Evolutionary conservation across 2,888 invertebrate genomes (phyloP), one percentile per base, ranked within the genome.

Genomic region (Melinopterus prodromus): DNA sequence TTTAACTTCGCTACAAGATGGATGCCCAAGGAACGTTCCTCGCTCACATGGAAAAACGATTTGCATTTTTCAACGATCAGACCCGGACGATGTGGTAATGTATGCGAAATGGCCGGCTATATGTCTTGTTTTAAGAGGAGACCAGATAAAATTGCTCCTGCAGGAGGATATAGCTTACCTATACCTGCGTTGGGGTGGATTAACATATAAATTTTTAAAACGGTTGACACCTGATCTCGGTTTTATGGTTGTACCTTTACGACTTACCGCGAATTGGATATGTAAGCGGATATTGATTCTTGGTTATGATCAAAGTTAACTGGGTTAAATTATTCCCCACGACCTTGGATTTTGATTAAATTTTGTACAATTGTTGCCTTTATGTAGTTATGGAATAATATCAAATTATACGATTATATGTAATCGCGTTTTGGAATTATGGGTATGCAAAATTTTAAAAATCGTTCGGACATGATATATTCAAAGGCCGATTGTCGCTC

Each of bases 21-120:
- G 53, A 53, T 53, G 53, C 53, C 12, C 53, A 53, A 53, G 12
- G 53, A 53, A 53, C 7, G 53, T 12, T 53, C 12, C 53, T 53
- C 53, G 2, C 53, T 53, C 53, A 53, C 53, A 12, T 53, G 53
- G 53, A 53, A 53, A 12, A 53, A 53, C 53, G 53, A 53, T 53
- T 53, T 53, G 53, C 53, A 53, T 53, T 53, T 53, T 53, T 53
- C 53, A 53, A 53, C 53, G 53, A 53, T 53, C 53, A 53, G 53
- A 53, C 53, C 53, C 12, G 53, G 53, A 53, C 53, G 53, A 53
- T 53, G 53, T 53, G 53, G 53, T 53, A 53, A 53, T 53, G 53
- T 53, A 53, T 53, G 53, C 53, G 53, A 53, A 53, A 53, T 53
- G 53, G 53, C 53, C 53, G 53, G 12, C 53, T 53, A 53, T 53